Percentiles rank a stretch among this genome's conserved stretches.
Conservation (phyloP, 2,888 invertebrate genomes). For the Drosophila kambysellisi region DNA sequence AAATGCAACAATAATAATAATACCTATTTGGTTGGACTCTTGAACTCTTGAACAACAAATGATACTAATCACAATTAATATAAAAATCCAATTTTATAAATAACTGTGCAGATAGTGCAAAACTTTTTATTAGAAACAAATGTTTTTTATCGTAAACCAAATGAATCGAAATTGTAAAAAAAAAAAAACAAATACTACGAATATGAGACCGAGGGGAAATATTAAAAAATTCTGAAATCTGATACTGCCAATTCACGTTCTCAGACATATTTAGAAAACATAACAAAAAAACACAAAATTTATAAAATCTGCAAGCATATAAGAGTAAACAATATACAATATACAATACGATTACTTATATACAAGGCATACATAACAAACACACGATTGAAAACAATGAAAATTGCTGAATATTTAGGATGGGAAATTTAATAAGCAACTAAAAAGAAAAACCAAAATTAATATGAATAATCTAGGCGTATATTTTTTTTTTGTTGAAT, state of each 20-base stretch:
- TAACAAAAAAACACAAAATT: constrained; percentile 18
- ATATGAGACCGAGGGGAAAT: constrained; percentile 9
- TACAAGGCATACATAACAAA: constrained; percentile 45
- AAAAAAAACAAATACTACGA: constrained; percentile 4
- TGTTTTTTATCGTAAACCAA: constrained; percentile 59
- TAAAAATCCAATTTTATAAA: constrained; percentile 18
- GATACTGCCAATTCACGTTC: constrained; percentile 80
- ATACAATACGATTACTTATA: constrained; percentile 46
- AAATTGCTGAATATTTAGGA: constrained; percentile 53
- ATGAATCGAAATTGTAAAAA: constrained; percentile 39
- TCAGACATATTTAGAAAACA: constrained; percentile 63
- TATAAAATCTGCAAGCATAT: constrained; percentile 33
- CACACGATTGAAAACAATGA: constrained; percentile 40
- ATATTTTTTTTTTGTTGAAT: constrained; percentile 2
- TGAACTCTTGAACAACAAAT: constrained; percentile 42
- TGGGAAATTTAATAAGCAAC: constrained; percentile 20
- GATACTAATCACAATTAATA: constrained; percentile 23
- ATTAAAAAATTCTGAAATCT: constrained; percentile 38
- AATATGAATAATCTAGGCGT: constrained; percentile 21
- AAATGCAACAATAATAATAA: constrained; percentile 20
- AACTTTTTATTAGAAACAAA: constrained; percentile 54
- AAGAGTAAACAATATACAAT: constrained; percentile 46
- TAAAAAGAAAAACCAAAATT: background rate
- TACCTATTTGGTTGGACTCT: constrained; percentile 29
- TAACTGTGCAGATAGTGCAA: constrained; percentile 52